Base-by-base conservation (phyloP, 1,140 invertebrate genomes). In the Meloidogyne exigua region DNA sequence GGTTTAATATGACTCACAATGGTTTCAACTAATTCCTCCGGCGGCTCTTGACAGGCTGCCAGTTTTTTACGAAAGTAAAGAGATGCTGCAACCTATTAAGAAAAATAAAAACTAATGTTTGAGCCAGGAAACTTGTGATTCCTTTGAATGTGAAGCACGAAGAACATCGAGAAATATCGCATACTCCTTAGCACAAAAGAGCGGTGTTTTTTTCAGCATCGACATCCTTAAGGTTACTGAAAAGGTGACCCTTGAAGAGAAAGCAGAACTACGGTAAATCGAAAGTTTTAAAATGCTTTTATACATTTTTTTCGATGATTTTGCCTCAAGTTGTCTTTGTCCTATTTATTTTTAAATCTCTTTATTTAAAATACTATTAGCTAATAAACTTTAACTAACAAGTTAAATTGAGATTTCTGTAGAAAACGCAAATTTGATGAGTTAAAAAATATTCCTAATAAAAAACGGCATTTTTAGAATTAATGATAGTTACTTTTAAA, bases 41-140 rank as follows among this genome's bases (percentile, higher is more conserved):
- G 76, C 11, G 76, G 76, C 13, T 78, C 72, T n/a, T 78, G 76
- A n/a, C 76, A 76, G 21, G 76, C 75, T 21, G 76, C 76, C 4
- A 78, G 44, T 36, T 77, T 75, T 63, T 78, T 78, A 12, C 76
- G 77, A 26, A 78, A 78, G 72, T 76, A 78, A 36, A 76, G 68
- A 25, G 64, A 68, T 4, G 76, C 49, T 18, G 76, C 76, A 15
- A 78, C 13, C 76, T 78, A 57, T 10, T 78, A 39, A 12, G 7
- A 25, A 1, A 2, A 49, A n/a, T 3, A 23, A 21, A 74, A 21
- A 21, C 2, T 67, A 0, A 74, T 11, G 13, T 18, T 36, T 18
- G 18, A 65, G 32, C 7, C n/a, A 62, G 18, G 9, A 5, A 2
- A 74, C 72, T 25, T 74, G 72, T 23, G 72, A 42, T 28, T 74